phyloP scores from a whole-genome alignment of 2,888 invertebrate species.

The Euspilapteryx auroguttella region DNA sequence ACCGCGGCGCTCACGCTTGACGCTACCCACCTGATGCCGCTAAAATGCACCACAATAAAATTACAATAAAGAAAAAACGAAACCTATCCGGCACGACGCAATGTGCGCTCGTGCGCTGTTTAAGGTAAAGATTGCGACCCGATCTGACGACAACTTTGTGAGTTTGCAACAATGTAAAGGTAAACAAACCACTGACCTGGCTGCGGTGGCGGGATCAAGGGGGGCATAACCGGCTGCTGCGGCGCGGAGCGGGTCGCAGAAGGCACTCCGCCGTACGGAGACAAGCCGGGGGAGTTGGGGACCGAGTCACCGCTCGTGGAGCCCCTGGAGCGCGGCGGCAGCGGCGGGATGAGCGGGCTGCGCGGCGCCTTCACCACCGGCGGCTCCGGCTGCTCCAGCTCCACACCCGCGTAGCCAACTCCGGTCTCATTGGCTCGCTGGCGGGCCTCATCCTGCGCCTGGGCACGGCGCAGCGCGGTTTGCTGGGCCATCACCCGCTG shows the following conservation, averaged over 20 bases:
- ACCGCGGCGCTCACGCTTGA: too few relatives aligned
- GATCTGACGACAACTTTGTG: not conserved
- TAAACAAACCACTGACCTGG: slow-evolving; percentile 31
- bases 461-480: slow-evolving; percentile 80
- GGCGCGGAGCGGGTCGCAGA: slow-evolving; percentile 65
- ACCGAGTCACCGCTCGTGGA: slow-evolving; percentile 44
- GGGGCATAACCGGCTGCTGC: slow-evolving; percentile 44
- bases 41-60: too few relatives aligned
- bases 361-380: slow-evolving; percentile 45
- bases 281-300: slow-evolving; percentile 41
- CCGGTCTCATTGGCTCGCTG: slow-evolving; percentile 45
- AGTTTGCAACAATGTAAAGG: not conserved
- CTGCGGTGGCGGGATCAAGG: slow-evolving; percentile 44
- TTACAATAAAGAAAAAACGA: too few relatives aligned
- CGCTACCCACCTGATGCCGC: too few relatives aligned
- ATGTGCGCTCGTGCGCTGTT: too few relatives aligned
- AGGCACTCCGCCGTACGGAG: slow-evolving; percentile 34
- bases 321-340: slow-evolving; percentile 31
- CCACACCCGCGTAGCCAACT: slow-evolving; percentile 34
- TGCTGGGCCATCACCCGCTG: slow-evolving; percentile 89
- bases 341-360: slow-evolving; percentile 27
- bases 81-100: too few relatives aligned
- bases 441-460: slow-evolving; percentile 80
- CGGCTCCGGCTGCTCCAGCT: slow-evolving; percentile 47
- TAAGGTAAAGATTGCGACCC: too few relatives aligned